These are phyloP conservation scores for Allobates femoralis DNA, from an alignment of 2,797 vertebrate species.

Conservation along the genomic window DNA sequence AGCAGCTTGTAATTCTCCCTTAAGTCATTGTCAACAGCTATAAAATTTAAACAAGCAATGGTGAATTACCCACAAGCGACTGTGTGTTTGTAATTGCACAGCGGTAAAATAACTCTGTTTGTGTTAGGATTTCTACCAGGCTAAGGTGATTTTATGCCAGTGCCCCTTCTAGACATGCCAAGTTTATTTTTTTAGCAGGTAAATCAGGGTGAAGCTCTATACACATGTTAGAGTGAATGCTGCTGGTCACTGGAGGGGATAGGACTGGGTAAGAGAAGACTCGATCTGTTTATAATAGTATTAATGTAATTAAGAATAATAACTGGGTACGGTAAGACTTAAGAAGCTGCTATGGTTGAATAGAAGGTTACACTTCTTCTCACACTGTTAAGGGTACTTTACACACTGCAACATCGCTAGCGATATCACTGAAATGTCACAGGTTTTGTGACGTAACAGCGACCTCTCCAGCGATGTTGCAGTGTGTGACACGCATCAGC, in stretches of 20 bases:
- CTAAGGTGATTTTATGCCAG: constrained; percentile 18
- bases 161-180: neutral
- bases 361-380: neutral
- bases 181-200: neutral
- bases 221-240: constrained; percentile 23
- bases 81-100: constrained; percentile 35
- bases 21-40: constrained; percentile 58
- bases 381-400: too few species aligned
- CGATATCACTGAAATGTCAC: too few species aligned
- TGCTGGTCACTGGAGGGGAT: neutral
- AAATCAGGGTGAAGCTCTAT: constrained; percentile 12
- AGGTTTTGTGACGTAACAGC: too few species aligned
- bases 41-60: constrained; percentile 51
- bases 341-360: neutral
- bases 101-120: constrained; percentile 20
- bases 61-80: constrained; percentile 45
- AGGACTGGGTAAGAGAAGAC: neutral
- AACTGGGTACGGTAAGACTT: constrained; percentile 16
- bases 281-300: neutral
- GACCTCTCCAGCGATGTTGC: too few species aligned
- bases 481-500: too few species aligned
- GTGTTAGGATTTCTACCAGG: constrained; percentile 31
- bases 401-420: too few species aligned
- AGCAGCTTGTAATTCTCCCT: constrained; percentile 25
- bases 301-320: constrained; percentile 16